phyloP scores from a whole-genome alignment of 2,797 vertebrate species.

The Heliangelus exortis region DNA sequence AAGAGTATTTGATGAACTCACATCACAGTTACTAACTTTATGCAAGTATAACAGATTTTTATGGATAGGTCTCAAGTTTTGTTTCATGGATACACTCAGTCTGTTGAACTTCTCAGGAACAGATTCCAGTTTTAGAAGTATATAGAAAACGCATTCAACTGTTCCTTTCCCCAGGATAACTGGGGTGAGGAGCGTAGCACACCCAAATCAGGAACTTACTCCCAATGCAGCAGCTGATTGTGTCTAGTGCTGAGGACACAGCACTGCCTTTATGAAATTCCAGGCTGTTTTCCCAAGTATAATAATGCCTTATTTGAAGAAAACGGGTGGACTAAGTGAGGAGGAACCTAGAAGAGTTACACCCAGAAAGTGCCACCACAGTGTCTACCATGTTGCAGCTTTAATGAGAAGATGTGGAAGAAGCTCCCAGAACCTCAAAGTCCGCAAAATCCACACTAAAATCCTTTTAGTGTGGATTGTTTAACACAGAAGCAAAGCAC shows the following conservation, averaged over 20 bases:
- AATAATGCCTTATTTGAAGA: background rate
- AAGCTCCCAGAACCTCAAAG: background rate
- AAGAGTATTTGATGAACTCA: background rate
- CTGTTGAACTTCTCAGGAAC: background rate
- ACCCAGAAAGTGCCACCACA: background rate
- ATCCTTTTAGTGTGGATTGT: background rate
- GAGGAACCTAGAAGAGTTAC: background rate
- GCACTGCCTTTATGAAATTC: background rate
- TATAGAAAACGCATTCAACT: background rate
- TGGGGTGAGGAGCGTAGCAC: background rate
- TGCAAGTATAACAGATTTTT: too few relatives aligned
- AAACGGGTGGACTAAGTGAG: background rate
- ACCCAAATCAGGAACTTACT: background rate
- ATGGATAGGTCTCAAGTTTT: background rate
- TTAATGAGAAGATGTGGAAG: background rate
- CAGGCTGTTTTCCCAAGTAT: background rate
- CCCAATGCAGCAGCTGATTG: background rate
- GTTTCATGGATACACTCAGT: background rate
- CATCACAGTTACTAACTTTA: background rate
- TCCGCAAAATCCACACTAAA: background rate
- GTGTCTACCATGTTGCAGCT: background rate
- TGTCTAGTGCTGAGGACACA: background rate
- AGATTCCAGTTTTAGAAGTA: background rate
- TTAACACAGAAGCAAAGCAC: background rate
- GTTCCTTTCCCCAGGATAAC: background rate